Conservation (phyloP, 2,113 vertebrate species). For the Falcunculus frontatus region DNA sequence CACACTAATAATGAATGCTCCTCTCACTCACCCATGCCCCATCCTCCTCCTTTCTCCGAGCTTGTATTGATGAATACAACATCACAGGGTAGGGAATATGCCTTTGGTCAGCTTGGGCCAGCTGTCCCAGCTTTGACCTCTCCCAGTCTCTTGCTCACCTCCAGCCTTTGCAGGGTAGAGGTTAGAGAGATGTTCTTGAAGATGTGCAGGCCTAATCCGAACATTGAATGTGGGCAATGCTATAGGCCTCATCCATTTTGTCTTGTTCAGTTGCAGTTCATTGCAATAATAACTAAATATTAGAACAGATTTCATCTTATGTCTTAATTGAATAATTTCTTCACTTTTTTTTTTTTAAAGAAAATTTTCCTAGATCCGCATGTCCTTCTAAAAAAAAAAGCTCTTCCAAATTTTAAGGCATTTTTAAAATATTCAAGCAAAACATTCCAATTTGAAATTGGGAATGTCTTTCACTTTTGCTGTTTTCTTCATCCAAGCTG, state of each 20-base stretch:
- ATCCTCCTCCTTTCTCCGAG: not conserved
- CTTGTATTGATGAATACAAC: not conserved
- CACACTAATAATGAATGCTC: not conserved
- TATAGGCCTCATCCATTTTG: not conserved
- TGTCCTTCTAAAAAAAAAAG: not conserved
- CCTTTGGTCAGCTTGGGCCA: not conserved
- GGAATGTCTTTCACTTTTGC: fast-evolving
- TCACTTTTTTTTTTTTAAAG: not conserved
- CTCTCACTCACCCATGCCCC: not conserved
- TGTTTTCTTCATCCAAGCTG: not conserved
- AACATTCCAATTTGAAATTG: not conserved
- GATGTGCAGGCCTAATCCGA: not conserved
- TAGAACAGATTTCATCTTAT: not conserved
- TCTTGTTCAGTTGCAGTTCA: not conserved
- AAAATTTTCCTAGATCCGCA: not conserved
- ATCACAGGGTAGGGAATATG: not conserved
- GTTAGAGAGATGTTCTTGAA: not conserved
- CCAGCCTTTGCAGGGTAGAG: fast-evolving
- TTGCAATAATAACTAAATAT: not conserved
- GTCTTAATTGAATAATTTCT: not conserved
- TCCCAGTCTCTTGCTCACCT: fast-evolving
- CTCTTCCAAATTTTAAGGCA: not conserved
- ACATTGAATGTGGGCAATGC: not conserved
- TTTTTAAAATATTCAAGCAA: not conserved
- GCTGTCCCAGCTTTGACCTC: not conserved